A percentile compares a stretch with the other conserved stretches of the same genome.
These are phyloP conservation scores for Polydrusus pterygomalis DNA, from an alignment of 2,888 invertebrate species.

Conservation along the genomic window DNA sequence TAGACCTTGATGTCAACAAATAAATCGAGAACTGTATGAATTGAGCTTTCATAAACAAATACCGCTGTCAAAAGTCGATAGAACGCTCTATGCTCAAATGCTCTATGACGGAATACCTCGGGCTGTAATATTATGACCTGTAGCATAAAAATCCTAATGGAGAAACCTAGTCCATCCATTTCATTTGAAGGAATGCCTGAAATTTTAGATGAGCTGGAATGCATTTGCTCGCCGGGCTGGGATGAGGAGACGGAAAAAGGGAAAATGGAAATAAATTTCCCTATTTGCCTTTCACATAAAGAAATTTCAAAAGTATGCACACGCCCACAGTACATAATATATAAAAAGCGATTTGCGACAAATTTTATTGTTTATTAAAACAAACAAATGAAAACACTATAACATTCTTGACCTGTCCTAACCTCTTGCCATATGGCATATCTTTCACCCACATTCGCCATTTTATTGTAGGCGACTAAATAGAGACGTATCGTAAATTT, in stretches of 20 bases:
- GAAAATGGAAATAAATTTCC: background rate
- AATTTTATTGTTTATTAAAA: conserved; percentile 18
- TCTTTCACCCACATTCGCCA: conserved; percentile 8
- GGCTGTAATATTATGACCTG: too few species aligned
- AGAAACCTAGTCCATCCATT: background rate
- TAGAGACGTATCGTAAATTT: conserved; percentile 1
- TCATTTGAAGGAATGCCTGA: background rate
- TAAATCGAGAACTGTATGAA: background rate
- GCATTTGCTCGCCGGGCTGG: background rate
- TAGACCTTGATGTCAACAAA: conserved; percentile 10
- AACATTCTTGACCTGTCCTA: conserved; percentile 30
- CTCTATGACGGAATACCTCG: too few species aligned
- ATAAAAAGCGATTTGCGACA: too few species aligned
- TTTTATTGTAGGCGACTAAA: conserved; percentile 7
- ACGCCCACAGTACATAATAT: too few species aligned
- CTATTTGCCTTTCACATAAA: background rate
- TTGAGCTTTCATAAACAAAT: background rate
- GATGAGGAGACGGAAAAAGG: background rate
- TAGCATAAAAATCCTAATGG: background rate
- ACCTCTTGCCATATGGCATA: conserved; percentile 30
- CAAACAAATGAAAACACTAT: background rate
- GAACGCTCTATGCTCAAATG: too few species aligned
- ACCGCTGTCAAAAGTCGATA: too few species aligned
- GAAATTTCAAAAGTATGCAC: too few species aligned
- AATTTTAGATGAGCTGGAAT: background rate